A percentile compares a stretch with the other conserved stretches of the same genome.
phyloP scores from a whole-genome alignment of 2,113 vertebrate species.

The Nycticebus coucang region DNA sequence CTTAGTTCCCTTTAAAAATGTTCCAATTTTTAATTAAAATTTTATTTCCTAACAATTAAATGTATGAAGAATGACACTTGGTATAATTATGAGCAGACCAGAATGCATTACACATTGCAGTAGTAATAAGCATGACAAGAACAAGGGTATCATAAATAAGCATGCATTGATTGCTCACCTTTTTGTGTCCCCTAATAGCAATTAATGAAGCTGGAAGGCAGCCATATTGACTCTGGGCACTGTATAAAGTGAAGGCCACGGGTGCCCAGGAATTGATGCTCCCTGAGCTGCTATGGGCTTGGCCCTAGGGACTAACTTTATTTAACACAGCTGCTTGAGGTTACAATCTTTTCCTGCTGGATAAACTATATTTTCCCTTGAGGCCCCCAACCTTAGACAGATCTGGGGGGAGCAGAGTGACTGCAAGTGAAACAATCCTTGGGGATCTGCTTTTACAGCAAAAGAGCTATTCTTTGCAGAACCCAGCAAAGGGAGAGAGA shows the following conservation, averaged over 20 bases:
- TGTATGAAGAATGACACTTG: background rate
- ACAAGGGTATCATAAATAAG: background rate
- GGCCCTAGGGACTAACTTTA: background rate
- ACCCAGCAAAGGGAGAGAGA: background rate
- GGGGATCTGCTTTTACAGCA: background rate
- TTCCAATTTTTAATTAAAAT: conserved; percentile 58
- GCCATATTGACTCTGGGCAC: background rate
- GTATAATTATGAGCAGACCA: background rate
- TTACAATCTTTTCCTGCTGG: background rate
- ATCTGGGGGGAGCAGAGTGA: background rate
- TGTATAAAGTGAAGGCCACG: background rate
- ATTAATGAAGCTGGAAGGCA: background rate
- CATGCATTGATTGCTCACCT: conserved; percentile 14
- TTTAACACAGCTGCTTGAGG: background rate
- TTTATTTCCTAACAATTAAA: conserved; percentile 56
- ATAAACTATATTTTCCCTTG: background rate
- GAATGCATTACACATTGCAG: background rate
- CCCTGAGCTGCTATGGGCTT: background rate
- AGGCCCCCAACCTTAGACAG: background rate
- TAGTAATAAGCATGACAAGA: background rate
- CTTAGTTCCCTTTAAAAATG: conserved; percentile 45
- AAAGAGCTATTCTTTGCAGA: background rate
- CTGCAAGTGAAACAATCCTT: background rate
- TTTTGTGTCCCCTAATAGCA: background rate
- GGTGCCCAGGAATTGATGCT: background rate